Conservation (phyloP, 2,113 vertebrate genomes). For the Triplophysa siluroides region DNA sequence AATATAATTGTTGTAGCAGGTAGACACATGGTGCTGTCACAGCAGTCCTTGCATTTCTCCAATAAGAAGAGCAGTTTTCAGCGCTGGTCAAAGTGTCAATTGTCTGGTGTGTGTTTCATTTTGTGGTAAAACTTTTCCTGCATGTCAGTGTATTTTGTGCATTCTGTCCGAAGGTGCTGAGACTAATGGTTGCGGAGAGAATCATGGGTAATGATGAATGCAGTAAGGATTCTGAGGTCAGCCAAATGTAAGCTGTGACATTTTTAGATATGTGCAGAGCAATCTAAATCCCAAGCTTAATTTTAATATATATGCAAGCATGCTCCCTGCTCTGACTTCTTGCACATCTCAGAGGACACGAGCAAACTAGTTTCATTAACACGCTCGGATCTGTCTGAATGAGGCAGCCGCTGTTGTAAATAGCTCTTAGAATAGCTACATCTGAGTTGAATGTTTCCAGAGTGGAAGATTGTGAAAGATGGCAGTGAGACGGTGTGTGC, state of each 20-base stretch:
- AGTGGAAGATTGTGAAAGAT: neutral
- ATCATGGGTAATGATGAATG: neutral
- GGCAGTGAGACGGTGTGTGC: neutral
- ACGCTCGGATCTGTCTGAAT: constrained; percentile 6
- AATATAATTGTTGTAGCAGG: too few species aligned
- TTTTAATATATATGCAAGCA: constrained; percentile 34
- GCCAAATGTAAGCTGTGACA: constrained; percentile 17
- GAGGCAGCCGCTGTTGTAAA: neutral
- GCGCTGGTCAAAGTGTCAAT: too few species aligned
- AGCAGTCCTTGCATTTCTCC: too few species aligned
- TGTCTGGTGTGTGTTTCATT: too few species aligned
- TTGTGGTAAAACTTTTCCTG: too few species aligned
- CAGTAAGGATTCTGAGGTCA: neutral
- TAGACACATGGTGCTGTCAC: too few species aligned
- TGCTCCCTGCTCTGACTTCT: constrained; percentile 6
- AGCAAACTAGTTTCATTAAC: constrained; percentile 21
- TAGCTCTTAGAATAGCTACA: neutral
- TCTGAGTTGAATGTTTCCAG: constrained; percentile 1
- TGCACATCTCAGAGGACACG: constrained; percentile 2
- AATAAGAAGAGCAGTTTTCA: too few species aligned
- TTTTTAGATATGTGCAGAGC: constrained; percentile 25
- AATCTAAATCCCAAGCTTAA: constrained; percentile 13
- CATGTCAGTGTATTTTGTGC: too few species aligned
- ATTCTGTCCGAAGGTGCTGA: neutral
- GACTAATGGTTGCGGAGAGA: neutral